phyloP scores from a whole-genome alignment of 2,888 invertebrate species.

The Mantis religiosa region DNA sequence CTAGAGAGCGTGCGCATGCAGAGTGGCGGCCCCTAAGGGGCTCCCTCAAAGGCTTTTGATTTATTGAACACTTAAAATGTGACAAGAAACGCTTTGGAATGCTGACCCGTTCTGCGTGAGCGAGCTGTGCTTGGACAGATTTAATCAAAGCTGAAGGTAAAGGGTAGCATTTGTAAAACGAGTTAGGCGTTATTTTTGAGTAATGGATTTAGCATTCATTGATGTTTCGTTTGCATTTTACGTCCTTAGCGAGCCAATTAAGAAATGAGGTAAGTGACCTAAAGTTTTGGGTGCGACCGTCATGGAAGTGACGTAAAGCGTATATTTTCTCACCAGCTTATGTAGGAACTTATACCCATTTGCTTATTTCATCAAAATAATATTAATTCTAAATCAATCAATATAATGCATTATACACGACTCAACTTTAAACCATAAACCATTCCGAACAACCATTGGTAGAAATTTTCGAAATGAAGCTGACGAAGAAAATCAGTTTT shows the following conservation, averaged over 20 bases:
- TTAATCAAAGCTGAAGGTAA: neutral
- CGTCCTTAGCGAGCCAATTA: neutral
- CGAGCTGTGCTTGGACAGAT: neutral
- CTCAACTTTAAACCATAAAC: no score
- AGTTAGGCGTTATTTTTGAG: neutral
- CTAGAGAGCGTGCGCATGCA: neutral
- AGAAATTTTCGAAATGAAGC: no score
- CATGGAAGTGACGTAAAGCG: no score
- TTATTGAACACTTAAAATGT: neutral
- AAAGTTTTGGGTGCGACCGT: neutral
- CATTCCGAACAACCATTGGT: no score
- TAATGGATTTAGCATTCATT: neutral
- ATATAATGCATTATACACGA: no score
- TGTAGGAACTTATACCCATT: no score
- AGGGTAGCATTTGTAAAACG: neutral
- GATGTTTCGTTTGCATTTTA: neutral
- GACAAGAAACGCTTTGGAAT: neutral
- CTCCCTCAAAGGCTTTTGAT: neutral
- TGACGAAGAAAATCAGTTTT: no score
- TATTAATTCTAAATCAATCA: no score
- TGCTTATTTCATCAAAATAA: no score
- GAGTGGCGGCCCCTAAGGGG: constrained; percentile 2
- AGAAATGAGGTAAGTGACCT: neutral
- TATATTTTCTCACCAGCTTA: no score
- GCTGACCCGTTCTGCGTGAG: neutral